Conservation (phyloP, 1,140 invertebrate genomes). For the Nebria ingens region DNA sequence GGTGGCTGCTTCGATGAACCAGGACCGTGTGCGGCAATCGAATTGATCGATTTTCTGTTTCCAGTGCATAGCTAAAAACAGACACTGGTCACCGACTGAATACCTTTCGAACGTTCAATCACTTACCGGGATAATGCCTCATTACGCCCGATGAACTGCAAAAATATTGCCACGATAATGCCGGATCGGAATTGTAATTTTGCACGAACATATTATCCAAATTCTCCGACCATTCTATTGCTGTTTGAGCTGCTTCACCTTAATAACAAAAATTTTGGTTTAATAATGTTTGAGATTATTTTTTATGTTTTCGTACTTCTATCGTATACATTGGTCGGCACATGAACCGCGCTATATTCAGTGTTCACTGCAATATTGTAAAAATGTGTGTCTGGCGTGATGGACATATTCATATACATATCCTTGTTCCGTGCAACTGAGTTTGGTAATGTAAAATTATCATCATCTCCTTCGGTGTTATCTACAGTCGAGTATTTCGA, state of each 20-base stretch:
- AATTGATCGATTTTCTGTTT: conserved; percentile 46
- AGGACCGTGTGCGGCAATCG: conserved; percentile 76
- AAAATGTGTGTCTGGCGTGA: conserved; percentile 70
- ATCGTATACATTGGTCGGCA: conserved; percentile 90
- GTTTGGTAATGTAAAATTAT: conserved; percentile 25
- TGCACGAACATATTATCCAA: conserved; percentile 75
- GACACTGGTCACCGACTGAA: neutral
- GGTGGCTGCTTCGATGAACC: conserved; percentile 96
- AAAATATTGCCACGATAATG: conserved; percentile 93
- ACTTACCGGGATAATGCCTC: conserved; percentile 70
- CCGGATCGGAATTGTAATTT: conserved; percentile 79
- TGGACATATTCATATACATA: conserved; percentile 42
- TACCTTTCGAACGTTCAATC: too few species aligned
- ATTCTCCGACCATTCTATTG: conserved; percentile 76
- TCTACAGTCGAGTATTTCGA: conserved; percentile 53
- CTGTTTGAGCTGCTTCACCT: conserved; percentile 52
- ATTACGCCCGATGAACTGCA: conserved; percentile 86
- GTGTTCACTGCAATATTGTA: conserved; percentile 77
- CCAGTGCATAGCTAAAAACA: conserved; percentile 41
- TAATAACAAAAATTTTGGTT: conserved; percentile 26
- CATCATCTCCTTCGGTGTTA: conserved; percentile 22
- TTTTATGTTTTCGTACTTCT: conserved; percentile 52
- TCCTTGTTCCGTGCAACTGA: conserved; percentile 31
- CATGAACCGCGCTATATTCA: conserved; percentile 76
- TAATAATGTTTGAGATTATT: too few species aligned